Evolutionary conservation across 2,888 invertebrate species (phyloP), one percentile per base, ranked within the genome.

Genomic region (Liodrosophila aerea): DNA sequence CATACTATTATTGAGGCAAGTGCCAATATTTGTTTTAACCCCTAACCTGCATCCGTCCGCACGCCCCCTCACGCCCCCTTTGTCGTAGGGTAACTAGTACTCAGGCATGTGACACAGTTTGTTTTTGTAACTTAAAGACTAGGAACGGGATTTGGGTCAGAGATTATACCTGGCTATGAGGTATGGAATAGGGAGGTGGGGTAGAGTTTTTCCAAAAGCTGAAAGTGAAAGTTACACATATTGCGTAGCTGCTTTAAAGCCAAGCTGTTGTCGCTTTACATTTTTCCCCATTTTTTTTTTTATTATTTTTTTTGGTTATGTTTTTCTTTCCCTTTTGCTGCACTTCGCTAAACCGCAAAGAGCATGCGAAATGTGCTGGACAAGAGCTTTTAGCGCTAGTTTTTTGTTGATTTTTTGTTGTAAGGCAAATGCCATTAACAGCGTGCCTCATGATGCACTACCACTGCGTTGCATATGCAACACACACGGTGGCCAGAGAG

Each of bases 201-300:
- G n/a, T 22, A 22, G 2, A 22, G 22, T 22, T 39, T 52, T 61
- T 51, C 41, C 39, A 58, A 46, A 45, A 61, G 41, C 61, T 59
- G 57, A 81, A 81, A 76, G 84, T 58, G 81, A 77, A 76, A 77
- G 77, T 83, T 73, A 70, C 84, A 59, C 81, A 80, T 73, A 73
- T 76, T 83, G 66, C 65, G 73, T 73, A 46, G 56, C 50, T 43
- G 62, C 81, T 80, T 83, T 64, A 22, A 80, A 77, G 46, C 59
- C 39, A 46, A 56, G 50, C 46, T 12, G 11, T 43, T 12, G 11
- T 22, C 22, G 22, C 22, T 22, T 22, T 4, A 22, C 22, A 5
- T 41, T 52, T 40, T 37, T 11, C 40, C 41, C 12, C 15, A 15
- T 30, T 27, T 34, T 34, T 7, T 5, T 2, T 1, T n/a, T 34